A percentile compares a stretch with the other conserved stretches of the same genome.
Conservation (phyloP, 2,797 vertebrate species). For the Sebastes elongatus region DNA sequence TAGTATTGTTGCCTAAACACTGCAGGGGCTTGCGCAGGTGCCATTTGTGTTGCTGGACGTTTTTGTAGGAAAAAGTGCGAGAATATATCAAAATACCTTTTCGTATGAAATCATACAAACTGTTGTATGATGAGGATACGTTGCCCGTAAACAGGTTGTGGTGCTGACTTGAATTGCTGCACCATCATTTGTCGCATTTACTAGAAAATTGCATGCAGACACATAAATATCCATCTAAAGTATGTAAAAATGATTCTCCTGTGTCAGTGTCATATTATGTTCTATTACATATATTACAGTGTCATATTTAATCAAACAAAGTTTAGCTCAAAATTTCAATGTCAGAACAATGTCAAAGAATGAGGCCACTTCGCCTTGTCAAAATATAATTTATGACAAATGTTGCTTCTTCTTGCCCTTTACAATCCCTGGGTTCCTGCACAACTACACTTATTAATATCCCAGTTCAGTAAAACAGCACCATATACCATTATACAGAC, state of each 20-base stretch:
- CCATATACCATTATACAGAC: background rate
- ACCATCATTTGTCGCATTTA: background rate
- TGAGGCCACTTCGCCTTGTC: background rate
- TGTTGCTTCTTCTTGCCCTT: background rate
- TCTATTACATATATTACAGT: background rate
- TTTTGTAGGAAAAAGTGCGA: background rate
- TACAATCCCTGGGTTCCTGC: background rate
- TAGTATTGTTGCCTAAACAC: background rate
- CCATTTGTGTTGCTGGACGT: background rate
- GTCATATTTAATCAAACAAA: background rate
- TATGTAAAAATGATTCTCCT: background rate
- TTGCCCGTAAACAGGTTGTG: background rate
- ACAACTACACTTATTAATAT: background rate
- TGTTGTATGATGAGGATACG: background rate
- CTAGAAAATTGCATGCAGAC: background rate
- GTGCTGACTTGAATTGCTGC: background rate
- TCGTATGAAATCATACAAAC: background rate
- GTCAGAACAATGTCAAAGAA: background rate
- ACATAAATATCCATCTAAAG: background rate
- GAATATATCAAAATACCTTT: background rate
- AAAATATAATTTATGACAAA: background rate
- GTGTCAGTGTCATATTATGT: background rate
- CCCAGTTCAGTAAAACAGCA: background rate
- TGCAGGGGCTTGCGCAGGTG: background rate
- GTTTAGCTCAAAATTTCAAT: background rate